A percentile compares a stretch with the other conserved stretches of the same genome.
These are phyloP conservation scores for Cyprinodon diabolis DNA, from an alignment of 2,797 vertebrate genomes.

Conservation along the genomic window DNA sequence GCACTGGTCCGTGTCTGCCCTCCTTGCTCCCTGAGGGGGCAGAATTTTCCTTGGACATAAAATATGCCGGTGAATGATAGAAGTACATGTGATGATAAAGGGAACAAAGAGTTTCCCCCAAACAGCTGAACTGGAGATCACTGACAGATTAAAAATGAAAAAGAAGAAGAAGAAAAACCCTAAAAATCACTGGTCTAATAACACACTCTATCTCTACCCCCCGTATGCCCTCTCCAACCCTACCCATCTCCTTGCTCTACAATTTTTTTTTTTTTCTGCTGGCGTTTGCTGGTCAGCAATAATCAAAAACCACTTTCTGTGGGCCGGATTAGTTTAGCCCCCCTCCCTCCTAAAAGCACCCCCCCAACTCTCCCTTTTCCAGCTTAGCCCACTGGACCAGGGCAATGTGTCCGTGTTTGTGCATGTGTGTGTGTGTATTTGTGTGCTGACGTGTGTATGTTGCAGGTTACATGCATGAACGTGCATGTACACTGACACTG, in stretches of 20 bases:
- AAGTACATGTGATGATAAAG: conserved; percentile 66
- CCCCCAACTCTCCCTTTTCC: conserved; percentile 72
- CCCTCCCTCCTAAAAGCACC: conserved; percentile 19
- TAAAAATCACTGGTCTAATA: conserved; percentile 72
- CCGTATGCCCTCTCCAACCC: conserved; percentile 47
- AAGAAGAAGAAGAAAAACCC: conserved; percentile 51
- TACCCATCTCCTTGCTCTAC: conserved; percentile 64
- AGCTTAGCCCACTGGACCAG: conserved; percentile 99
- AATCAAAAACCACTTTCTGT: conserved; percentile 99
- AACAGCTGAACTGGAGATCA: conserved; percentile 73
- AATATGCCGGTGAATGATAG: conserved; percentile 67
- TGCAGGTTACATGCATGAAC: conserved; percentile 44
- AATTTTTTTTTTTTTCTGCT: conserved; percentile 73
- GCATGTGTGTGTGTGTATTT: conserved; percentile 41
- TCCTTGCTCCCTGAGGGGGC: conserved; percentile 44
- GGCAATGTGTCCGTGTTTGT: conserved; percentile 55
- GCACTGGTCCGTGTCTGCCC: conserved; percentile 68
- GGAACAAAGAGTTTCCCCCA: conserved; percentile 65
- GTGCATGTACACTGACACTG: conserved; percentile 45
- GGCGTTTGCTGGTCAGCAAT: conserved; percentile 99
- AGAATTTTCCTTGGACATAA: conserved; percentile 60
- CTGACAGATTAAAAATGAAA: conserved; percentile 69
- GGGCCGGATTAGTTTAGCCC: conserved; percentile 91
- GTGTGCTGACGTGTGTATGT: conserved; percentile 42
- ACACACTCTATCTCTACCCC: conserved; percentile 62